These are phyloP conservation scores for Drosophila prosaltans DNA, from an alignment of 1,140 invertebrate genomes.

Conservation along the genomic window DNA sequence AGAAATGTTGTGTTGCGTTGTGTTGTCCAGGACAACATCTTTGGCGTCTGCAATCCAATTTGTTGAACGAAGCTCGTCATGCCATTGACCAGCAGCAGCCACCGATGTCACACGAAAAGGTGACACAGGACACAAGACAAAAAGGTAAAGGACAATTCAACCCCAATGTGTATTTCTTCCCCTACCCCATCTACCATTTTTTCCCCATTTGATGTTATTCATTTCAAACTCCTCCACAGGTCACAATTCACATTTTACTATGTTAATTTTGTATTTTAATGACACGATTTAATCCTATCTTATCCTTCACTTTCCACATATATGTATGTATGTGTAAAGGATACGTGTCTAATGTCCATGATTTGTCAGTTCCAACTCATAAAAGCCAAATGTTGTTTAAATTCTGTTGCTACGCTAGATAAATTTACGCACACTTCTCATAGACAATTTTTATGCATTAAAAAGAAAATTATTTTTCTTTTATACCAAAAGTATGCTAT, in stretches of 20 bases:
- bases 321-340: constrained; percentile 10
- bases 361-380: constrained; percentile 82
- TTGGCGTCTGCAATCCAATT: constrained; percentile 42
- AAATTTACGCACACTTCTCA: constrained; percentile 41
- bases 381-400: constrained; percentile 76
- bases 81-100: constrained; percentile 41
- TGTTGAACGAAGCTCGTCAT: constrained; percentile 39
- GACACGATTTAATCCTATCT: constrained; percentile 16
- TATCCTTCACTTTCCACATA: neutral
- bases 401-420: constrained; percentile 73
- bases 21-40: constrained; percentile 53
- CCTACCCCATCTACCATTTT: constrained; percentile 14
- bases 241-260: constrained; percentile 66
- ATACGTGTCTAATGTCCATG: constrained; percentile 40
- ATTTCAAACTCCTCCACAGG: constrained; percentile 61
- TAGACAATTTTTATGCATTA: neutral
- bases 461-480: neutral
- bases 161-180: constrained; percentile 42
- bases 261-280: constrained; percentile 71
- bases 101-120: constrained; percentile 41
- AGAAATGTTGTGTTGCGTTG: constrained; percentile 44
- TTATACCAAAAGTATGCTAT: no score
- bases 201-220: constrained; percentile 53
- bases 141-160: constrained; percentile 22
- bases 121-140: constrained; percentile 42